Conservation (phyloP, 2,113 vertebrate species). For the Alectura lathami region DNA sequence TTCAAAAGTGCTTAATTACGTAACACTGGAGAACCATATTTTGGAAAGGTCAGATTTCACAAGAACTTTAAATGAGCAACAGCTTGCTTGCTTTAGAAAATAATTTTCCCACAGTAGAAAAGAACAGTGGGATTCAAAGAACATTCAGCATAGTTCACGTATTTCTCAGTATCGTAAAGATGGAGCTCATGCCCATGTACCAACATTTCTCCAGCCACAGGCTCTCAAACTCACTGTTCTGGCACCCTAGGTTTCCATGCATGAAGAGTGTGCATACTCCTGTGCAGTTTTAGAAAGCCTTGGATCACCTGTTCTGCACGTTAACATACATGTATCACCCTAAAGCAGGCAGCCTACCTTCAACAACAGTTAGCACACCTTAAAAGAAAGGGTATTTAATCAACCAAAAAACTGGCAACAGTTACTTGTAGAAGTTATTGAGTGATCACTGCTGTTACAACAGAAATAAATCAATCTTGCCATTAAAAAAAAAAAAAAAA, state of each 20-base stretch:
- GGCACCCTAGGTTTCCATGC: background rate
- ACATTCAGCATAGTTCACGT: background rate
- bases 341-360: background rate
- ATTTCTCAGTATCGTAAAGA: background rate
- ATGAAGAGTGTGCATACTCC: rapidly evolving
- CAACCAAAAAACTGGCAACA: background rate
- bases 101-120: background rate
- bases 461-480: background rate
- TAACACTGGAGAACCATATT: background rate
- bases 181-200: rapidly evolving
- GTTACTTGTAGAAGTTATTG: background rate
- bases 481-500: background rate
- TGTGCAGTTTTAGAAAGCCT: background rate
- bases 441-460: background rate
- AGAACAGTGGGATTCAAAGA: background rate
- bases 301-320: background rate
- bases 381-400: background rate
- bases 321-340: background rate
- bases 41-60: background rate
- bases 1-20: background rate
- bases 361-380: background rate
- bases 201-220: background rate
- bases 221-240: background rate
- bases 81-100: background rate
- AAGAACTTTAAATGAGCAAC: background rate